Base-by-base conservation (phyloP, 2,113 vertebrate species). In the Rostratula benghalensis region DNA sequence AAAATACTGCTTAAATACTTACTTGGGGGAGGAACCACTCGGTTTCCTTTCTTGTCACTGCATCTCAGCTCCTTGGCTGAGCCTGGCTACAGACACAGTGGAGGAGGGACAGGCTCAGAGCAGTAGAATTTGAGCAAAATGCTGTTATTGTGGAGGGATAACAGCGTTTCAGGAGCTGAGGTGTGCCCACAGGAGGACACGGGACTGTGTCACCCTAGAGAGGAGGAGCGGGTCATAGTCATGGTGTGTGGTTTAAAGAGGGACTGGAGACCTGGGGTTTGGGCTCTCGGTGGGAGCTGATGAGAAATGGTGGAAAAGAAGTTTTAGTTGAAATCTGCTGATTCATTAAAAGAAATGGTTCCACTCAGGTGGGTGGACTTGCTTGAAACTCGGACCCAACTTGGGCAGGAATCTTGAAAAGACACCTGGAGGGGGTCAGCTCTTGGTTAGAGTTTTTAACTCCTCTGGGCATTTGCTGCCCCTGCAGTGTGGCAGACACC, bases 341-440 rank as follows among this genome's bases (percentile, higher is more conserved):
- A 3, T 77, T 56, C 51, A 46, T 35, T 57, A 46, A 86, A 84
- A 60, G 2, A 0, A 35, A 43, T 53, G 30, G 23, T 87, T 83
- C 37, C 10, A 6, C 22, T 74, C 0, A 0, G 11, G 4, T 88
- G 0, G 0, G 65, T 81, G 63, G 45, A 73, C 48, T 79, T 73
- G 25, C 13, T 3, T 46, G 48, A 64, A 87, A 43, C 41, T 70
- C 46, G 22, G 25, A 54, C 33, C 25, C 43, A 46, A 35, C 30
- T 84, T 3, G 0, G 39, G 27, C 67, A 69, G 63, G 50, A 86
- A 10, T 74, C 37, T 80, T 82, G 41, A 15, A 61, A 9, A 24
- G 48, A 13, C 33, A 35, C 23, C 24, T 41, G 43, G 20, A 20
- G 27, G 56, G 56, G 64, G 6, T 79, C 46, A 68, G 39, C 56